Percentiles rank a stretch among this genome's conserved stretches.
These are phyloP conservation scores for Alcedo quadribrachys DNA, from an alignment of 2,797 vertebrate species.

Conservation along the genomic window DNA sequence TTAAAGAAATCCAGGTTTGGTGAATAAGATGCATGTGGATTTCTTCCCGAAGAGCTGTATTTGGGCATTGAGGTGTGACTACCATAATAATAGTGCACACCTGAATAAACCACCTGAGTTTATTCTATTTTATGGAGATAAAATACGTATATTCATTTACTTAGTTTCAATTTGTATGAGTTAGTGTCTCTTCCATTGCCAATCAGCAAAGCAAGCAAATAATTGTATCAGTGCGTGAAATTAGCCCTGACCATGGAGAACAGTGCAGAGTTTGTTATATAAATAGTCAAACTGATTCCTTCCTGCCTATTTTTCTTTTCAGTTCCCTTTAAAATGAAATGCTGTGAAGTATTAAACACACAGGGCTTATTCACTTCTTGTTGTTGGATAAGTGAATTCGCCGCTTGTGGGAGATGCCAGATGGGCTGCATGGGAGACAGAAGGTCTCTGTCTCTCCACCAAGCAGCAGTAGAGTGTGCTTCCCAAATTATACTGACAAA, in stretches of 20 bases:
- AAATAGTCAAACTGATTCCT: constrained; percentile 4
- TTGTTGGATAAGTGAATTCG: constrained; percentile 21
- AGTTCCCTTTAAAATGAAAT: constrained; percentile 26
- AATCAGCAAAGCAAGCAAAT: not conserved
- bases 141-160: not conserved
- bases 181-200: not conserved
- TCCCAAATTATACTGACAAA: not conserved
- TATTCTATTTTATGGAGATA: not conserved
- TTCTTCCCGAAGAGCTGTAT: not conserved
- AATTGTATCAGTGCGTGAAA: not conserved
- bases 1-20: not conserved
- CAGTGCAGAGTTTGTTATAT: constrained; percentile 13
- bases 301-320: constrained; percentile 14
- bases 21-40: not conserved
- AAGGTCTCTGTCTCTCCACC: constrained; percentile 35
- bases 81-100: not conserved
- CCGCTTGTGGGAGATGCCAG: constrained; percentile 60
- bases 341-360: constrained; percentile 25
- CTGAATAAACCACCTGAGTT: not conserved
- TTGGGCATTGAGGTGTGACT: not conserved
- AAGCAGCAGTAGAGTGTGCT: not conserved
- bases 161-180: not conserved
- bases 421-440: constrained; percentile 40
- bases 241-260: constrained; percentile 14
- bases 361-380: constrained; percentile 54